phyloP scores from a whole-genome alignment of 2,888 invertebrate species.

The Agrenia bidenticulata region DNA sequence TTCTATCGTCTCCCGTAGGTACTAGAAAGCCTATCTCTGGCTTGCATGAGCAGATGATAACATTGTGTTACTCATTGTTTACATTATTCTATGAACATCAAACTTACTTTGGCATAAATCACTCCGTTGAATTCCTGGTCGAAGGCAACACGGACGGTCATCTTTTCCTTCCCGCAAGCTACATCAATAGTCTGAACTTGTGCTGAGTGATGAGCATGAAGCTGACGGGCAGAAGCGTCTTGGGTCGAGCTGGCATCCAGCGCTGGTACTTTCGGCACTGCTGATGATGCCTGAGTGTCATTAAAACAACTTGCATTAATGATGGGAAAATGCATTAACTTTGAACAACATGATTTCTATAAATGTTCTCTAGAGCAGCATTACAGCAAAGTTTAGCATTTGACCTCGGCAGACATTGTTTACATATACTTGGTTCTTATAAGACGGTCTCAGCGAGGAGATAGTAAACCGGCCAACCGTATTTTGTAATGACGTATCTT shows the following conservation, averaged over 20 bases:
- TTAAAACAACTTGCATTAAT: background rate
- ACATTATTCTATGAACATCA: too few species aligned
- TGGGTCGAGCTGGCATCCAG: constrained; percentile 27
- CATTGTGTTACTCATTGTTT: too few species aligned
- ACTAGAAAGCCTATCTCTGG: background rate
- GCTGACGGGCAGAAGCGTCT: constrained; percentile 17
- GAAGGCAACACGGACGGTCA: constrained; percentile 78
- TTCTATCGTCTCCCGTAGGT: constrained; percentile 5
- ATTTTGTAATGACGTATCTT: too few species aligned
- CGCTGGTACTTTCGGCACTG: background rate
- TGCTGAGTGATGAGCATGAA: constrained; percentile 64
- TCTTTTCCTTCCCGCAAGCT: constrained; percentile 76
- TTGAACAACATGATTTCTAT: too few species aligned
- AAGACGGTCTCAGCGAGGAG: too few species aligned
- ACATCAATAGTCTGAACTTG: constrained; percentile 75
- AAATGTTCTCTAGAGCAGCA: too few species aligned
- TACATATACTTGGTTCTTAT: too few species aligned
- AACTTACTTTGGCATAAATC: constrained; percentile 70
- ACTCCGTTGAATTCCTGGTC: constrained; percentile 74
- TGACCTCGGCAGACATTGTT: too few species aligned
- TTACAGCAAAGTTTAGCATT: too few species aligned
- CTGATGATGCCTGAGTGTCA: background rate
- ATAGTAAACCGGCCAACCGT: too few species aligned
- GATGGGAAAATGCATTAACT: too few species aligned
- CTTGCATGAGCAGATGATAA: background rate